Evolutionary conservation across 2,888 invertebrate genomes (phyloP), one percentile per base, ranked within the genome.

Genomic region (Ethmia dodecea): DNA sequence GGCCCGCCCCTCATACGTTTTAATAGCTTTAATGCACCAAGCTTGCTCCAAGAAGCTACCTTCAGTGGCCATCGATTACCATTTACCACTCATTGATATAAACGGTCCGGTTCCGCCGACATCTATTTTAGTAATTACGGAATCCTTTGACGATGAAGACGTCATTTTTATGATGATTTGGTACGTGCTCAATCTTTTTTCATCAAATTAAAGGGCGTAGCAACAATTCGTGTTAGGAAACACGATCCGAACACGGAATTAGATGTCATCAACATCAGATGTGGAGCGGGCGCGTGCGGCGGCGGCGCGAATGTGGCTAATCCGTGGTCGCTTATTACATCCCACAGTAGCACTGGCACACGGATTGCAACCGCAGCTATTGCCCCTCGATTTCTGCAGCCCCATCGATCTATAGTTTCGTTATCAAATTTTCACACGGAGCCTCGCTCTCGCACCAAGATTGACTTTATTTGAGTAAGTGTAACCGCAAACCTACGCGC

Each of bases 341-440:
- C 75, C 74, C 74, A 78, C 80, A 76, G 83, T 79, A 80, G 83
- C 81, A 66, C 65, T 79, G 80, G 83, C 81, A 66, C 65, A 65
- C 70, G 63, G 68, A 78, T 73, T 74, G 73, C 67, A 79, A 86
- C 84, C 84, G 76, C 84, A 84, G 63, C 74, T 51, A 63, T 70
- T 62, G 71, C 69, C 70, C 67, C 60, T 68, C 72, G 68, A 70
- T 70, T 70, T 70, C 79, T 75, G 73, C 80, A 80, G 76, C 68
- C 75, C 72, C 72, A 72, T 76, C 78, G 80, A 78, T 83, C 80
- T 70, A 74, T 80, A 75, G 80, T 70, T 83, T 78, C 70, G 81
- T 83, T 81, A 84, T 84, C 84, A 83, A 86, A 83, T 84, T 86
- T 86, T 86, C 84, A 86, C 84, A 86, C 84, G 81, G 68, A 60